phyloP scores from a whole-genome alignment of 2,113 vertebrate genomes.

The Solenodon paradoxus region DNA sequence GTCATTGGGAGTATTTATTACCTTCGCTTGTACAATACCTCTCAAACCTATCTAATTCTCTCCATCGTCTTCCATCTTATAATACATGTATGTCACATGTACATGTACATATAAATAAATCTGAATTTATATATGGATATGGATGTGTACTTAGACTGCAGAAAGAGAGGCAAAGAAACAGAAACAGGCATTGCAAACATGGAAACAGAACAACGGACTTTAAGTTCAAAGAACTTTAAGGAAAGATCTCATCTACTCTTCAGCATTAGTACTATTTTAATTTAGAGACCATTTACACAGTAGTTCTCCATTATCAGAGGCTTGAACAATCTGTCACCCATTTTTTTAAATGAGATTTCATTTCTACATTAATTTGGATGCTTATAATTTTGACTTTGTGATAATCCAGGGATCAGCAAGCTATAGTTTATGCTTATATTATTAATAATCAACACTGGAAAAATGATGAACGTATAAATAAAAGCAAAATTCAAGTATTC shows the following conservation, averaged over 20 bases:
- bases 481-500: constrained; percentile 4
- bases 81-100: neutral
- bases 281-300: neutral
- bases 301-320: neutral
- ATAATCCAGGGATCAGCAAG: neutral
- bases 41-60: neutral
- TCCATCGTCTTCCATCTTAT: neutral
- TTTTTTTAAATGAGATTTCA: neutral
- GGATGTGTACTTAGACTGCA: neutral
- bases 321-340: neutral
- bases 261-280: neutral
- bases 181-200: neutral
- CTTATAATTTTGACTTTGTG: neutral
- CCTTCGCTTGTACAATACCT: too few relatives aligned
- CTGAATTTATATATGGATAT: neutral
- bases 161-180: neutral
- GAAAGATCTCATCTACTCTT: neutral
- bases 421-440: neutral
- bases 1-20: accelerated
- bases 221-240: neutral
- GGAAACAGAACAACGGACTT: neutral
- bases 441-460: neutral
- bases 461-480: neutral
- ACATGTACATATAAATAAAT: neutral
- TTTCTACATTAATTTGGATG: neutral